Evolutionary conservation across 2,113 vertebrate species (phyloP).

Genomic region (Tragelaphus strepsiceros): DNA sequence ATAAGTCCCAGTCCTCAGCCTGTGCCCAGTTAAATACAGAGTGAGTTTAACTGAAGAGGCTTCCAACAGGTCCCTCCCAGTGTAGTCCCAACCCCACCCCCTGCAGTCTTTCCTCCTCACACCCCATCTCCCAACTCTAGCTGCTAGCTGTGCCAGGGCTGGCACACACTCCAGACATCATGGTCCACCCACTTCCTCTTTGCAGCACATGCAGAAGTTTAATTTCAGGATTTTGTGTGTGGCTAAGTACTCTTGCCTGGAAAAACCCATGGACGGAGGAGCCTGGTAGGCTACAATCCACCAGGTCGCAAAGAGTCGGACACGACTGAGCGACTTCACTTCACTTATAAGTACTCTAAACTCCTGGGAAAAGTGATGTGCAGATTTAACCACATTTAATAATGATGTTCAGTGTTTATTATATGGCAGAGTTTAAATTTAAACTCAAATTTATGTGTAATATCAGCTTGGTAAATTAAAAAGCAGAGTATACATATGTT

Average conservation of each 20-base stretch:
- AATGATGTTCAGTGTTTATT: background rate
- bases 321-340: too few relatives aligned
- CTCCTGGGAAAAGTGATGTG: background rate
- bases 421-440: background rate
- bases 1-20: background rate
- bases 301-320: too few relatives aligned
- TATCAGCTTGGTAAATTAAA: background rate
- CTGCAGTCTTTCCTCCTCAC: background rate
- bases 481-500: background rate
- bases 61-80: background rate
- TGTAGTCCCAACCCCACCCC: background rate
- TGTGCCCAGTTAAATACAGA: background rate
- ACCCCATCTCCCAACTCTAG: background rate
- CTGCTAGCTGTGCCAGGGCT: background rate
- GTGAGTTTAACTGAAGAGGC: background rate
- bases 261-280: too few relatives aligned
- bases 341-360: background rate
- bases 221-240: background rate
- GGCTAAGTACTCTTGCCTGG: background rate
- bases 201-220: background rate
- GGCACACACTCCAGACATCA: accelerated
- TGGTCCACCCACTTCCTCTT: background rate
- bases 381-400: background rate
- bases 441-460: background rate
- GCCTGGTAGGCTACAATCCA: too few relatives aligned